Base-by-base conservation (phyloP, 2,888 invertebrate genomes). In the Megastigmus dorsalis region DNA sequence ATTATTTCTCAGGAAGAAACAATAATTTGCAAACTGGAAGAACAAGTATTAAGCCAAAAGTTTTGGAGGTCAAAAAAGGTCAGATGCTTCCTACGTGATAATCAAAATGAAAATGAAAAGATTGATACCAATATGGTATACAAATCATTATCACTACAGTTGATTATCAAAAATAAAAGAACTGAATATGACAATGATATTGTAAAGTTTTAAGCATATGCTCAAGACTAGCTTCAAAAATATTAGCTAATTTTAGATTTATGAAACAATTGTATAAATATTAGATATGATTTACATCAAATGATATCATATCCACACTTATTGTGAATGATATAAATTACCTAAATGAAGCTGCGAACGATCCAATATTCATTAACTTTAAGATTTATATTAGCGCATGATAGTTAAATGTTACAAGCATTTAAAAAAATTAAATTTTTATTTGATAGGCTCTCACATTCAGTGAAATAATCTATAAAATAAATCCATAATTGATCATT, bases 1-100 rank as follows among this genome's bases (percentile, higher is more conserved):
- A 93, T 79, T 93, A 92, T 83, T 93, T 93, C 86, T 91, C 91
- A 59, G 93, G 93, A 0, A 90, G 92, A 80, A 91, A 89, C 0
- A 90, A 90, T 76, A 86, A 89, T 0, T 84, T 93, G 18, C 89
- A 89, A 41, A 83, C 88, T 79, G 82, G 84, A 20, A 80, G 68
- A 59, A 60, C 81, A 0, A 71, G 52, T 54, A 13, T 50, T 5
- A 85, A 82, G 43, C 82, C 85, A 33, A 81, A 81, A 50, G 59
- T 83, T 68, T 73, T 84, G 48, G 79, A 82, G 67, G 76, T 82
- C 10, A 80, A 80, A 26, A 85, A 86, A 36, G 86, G 84, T 3
- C 82, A 85, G 30, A 74, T 84, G 55, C 78, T 88, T 72, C 88
- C 87, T 50, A 82, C 67, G 79, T 78, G 57, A 76, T 75, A 20